A percentile compares a stretch with the other conserved stretches of the same genome.
These are phyloP conservation scores for Typhlichthys subterraneus DNA, from an alignment of 2,797 vertebrate genomes.

Conservation along the genomic window DNA sequence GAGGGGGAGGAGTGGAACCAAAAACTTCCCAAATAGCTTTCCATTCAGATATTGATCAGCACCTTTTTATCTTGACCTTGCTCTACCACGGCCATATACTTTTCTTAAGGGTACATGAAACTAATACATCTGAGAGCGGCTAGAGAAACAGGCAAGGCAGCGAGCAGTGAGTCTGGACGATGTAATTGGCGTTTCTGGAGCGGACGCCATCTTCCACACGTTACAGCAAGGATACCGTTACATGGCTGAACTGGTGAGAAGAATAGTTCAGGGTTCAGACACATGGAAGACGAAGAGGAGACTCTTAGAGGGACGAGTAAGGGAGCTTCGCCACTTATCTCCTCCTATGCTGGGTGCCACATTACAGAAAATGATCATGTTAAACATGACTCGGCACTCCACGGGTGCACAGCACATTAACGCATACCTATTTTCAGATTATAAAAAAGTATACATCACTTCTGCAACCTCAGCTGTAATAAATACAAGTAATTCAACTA, in stretches of 20 bases:
- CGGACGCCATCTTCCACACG: slow-evolving; percentile 48
- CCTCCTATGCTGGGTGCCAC: not conserved
- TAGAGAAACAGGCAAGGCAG: slow-evolving; percentile 48
- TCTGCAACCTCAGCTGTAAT: slow-evolving; percentile 1
- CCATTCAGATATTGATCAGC: slow-evolving; percentile 92
- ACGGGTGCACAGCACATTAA: not conserved
- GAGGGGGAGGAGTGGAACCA: slow-evolving; percentile 57
- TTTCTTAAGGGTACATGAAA: slow-evolving; percentile 86
- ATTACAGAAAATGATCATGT: not conserved
- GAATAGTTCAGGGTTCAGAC: not conserved
- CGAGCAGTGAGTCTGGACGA: slow-evolving; percentile 50
- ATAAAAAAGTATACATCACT: not conserved
- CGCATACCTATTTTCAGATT: not conserved
- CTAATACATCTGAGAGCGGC: slow-evolving; percentile 86
- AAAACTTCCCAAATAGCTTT: slow-evolving; percentile 96
- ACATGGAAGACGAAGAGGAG: not conserved
- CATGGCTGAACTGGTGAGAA: slow-evolving; percentile 26
- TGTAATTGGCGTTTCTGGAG: slow-evolving; percentile 70
- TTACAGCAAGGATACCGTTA: slow-evolving; percentile 62
- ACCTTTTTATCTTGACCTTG: slow-evolving; percentile 88
- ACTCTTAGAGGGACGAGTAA: slow-evolving; percentile 15
- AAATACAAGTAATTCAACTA: slow-evolving; percentile 13
- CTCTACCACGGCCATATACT: slow-evolving; percentile 83
- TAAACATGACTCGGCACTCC: not conserved
- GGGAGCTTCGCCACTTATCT: slow-evolving; percentile 9